phyloP scores from a whole-genome alignment of 2,888 invertebrate species.

The Marasmarcha lunaedactyla region DNA sequence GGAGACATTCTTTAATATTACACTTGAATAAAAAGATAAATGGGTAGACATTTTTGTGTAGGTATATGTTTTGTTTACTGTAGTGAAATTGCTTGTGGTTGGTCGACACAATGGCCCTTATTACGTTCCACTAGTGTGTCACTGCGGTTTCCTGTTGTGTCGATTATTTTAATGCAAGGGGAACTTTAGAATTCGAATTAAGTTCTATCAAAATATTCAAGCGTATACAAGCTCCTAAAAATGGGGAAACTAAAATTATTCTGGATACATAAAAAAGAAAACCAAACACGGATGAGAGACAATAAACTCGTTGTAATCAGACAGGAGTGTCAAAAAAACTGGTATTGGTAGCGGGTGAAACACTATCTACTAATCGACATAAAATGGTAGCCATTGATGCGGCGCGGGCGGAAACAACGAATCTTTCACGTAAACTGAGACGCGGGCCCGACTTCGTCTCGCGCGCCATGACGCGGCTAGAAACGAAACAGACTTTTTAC shows the following conservation, averaged over 20 bases:
- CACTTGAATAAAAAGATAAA: conserved; percentile 61
- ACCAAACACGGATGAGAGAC: conserved; percentile 45
- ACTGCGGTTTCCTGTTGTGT: conserved; percentile 51
- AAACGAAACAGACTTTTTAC: conserved; percentile 27
- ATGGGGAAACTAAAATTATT: too few relatives aligned
- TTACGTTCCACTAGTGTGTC: conserved; percentile 36
- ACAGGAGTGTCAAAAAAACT: conserved; percentile 62
- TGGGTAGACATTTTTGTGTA: conserved; percentile 64
- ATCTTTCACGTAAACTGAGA: conserved; percentile 56
- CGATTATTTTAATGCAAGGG: conserved; percentile 27
- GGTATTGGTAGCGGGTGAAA: conserved; percentile 65
- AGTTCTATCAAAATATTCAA: conserved; percentile 7
- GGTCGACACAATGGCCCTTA: conserved; percentile 50
- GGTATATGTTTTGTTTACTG: conserved; percentile 59
- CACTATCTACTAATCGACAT: conserved; percentile 66
- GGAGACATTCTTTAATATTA: conserved; percentile 66
- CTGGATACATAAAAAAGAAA: conserved; percentile 23
- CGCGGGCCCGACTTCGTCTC: conserved; percentile 34
- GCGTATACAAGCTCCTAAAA: not conserved
- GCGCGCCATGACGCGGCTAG: conserved; percentile 30
- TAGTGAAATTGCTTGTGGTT: conserved; percentile 55
- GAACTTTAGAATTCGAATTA: conserved; percentile 10
- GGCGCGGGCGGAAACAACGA: conserved; percentile 65
- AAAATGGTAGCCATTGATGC: conserved; percentile 68
- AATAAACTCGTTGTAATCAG: conserved; percentile 58